phyloP scores from a whole-genome alignment of 2,888 invertebrate species.

The Eumacrocentrus americanus region DNA sequence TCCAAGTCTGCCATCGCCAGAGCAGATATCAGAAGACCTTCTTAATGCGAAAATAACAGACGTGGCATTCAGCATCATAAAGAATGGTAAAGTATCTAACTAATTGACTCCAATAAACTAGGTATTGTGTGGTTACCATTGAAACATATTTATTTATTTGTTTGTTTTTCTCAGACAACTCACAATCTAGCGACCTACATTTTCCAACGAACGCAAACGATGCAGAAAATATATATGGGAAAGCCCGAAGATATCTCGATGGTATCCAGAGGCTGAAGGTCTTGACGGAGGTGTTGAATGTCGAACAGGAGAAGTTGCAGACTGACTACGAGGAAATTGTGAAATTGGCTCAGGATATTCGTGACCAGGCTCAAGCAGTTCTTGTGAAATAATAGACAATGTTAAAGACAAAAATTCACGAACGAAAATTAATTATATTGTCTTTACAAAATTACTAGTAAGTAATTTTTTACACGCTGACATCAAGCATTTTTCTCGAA shows the following conservation, averaged over 20 bases:
- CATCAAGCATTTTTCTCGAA: not conserved
- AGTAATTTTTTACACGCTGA: not conserved
- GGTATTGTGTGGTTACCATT: constrained; percentile 18
- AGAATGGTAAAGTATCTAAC: constrained; percentile 36
- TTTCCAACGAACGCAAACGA: constrained; percentile 37
- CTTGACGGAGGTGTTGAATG: constrained; percentile 46
- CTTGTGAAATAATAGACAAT: constrained; percentile 45
- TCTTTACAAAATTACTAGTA: not conserved
- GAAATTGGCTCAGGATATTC: constrained; percentile 56
- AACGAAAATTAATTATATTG: not conserved
- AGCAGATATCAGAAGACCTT: constrained; percentile 54
- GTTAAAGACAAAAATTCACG: no score
- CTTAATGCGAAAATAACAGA: constrained; percentile 46
- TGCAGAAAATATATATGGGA: constrained; percentile 50
- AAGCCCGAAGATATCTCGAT: constrained; percentile 53
- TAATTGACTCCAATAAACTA: not conserved
- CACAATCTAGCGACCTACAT: constrained; percentile 49
- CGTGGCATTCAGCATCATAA: constrained; percentile 47
- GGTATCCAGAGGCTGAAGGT: constrained; percentile 53
- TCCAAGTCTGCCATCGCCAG: constrained; percentile 48
- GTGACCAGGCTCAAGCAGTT: constrained; percentile 58
- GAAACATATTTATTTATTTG: constrained; percentile 28
- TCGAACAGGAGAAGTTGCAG: constrained; percentile 49
- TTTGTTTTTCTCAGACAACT: constrained; percentile 57
- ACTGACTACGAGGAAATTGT: constrained; percentile 51